Percentiles rank a stretch among this genome's conserved stretches.
These are phyloP conservation scores for Drosophila gaucha DNA, from an alignment of 2,888 invertebrate genomes.

Conservation along the genomic window DNA sequence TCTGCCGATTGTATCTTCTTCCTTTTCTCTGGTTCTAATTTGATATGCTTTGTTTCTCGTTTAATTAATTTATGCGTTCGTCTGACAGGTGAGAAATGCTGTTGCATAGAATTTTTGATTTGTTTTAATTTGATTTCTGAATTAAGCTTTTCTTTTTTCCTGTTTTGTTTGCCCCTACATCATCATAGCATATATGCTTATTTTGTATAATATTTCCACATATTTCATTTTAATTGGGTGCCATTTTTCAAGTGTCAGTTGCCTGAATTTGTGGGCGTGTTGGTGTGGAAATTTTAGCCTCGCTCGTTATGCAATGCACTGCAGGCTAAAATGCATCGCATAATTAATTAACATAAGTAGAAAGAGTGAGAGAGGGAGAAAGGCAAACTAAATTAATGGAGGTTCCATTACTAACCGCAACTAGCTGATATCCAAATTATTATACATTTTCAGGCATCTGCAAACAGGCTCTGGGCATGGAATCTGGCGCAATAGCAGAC, in stretches of 20 bases:
- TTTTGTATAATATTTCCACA: slow-evolving; percentile 55
- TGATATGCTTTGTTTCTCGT: slow-evolving; percentile 42
- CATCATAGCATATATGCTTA: slow-evolving; percentile 28
- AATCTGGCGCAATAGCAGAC: slow-evolving; percentile 91
- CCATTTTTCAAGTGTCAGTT: slow-evolving; percentile 60
- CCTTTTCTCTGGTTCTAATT: slow-evolving; percentile 27
- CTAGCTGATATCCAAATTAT: slow-evolving; percentile 25
- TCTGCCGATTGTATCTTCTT: slow-evolving; percentile 58
- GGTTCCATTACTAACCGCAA: slow-evolving; percentile 27
- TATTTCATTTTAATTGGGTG: slow-evolving; percentile 58
- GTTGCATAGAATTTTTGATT: slow-evolving; percentile 42
- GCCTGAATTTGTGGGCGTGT: slow-evolving; percentile 39
- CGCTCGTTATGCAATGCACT: slow-evolving; percentile 50
- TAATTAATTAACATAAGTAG: slow-evolving; percentile 51
- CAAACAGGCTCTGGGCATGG: slow-evolving; percentile 91
- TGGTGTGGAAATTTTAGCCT: slow-evolving; percentile 39
- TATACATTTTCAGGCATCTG: slow-evolving; percentile 87
- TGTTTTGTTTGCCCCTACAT: neutral
- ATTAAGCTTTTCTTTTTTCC: slow-evolving; percentile 27
- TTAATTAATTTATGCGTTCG: slow-evolving; percentile 67
- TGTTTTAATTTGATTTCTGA: slow-evolving; percentile 61
- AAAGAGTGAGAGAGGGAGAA: slow-evolving; percentile 5
- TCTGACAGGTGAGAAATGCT: slow-evolving; percentile 60
- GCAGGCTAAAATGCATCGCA: slow-evolving; percentile 47
- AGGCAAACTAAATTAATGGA: slow-evolving; percentile 27